Conservation (phyloP, 2,888 invertebrate species). For the Tortricodes alternella region DNA sequence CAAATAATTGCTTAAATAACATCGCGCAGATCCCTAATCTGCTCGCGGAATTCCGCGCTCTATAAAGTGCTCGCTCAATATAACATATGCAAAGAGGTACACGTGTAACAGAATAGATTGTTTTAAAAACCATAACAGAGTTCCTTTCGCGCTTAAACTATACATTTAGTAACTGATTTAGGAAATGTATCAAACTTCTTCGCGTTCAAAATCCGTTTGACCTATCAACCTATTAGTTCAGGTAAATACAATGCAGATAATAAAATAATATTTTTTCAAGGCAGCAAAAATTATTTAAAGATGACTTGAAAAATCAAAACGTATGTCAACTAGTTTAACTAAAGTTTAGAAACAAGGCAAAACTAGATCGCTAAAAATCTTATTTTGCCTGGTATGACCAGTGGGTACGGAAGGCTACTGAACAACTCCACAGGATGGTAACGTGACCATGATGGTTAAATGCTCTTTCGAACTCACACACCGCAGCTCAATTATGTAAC, state of each 20-base stretch:
- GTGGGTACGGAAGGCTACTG: neutral
- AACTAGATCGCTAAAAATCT: neutral
- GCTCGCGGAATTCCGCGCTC: too few relatives aligned
- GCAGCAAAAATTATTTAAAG: neutral
- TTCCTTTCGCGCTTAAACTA: neutral
- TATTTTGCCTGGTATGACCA: neutral
- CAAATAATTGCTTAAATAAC: too few relatives aligned
- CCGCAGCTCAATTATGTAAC: too few relatives aligned
- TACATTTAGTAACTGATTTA: neutral
- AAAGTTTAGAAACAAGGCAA: neutral
- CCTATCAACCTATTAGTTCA: neutral
- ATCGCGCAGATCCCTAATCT: too few relatives aligned
- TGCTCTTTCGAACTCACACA: too few relatives aligned
- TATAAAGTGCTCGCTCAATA: too few relatives aligned
- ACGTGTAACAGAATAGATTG: neutral
- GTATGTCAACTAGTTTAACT: neutral
- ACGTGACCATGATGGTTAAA: too few relatives aligned
- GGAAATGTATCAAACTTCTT: neutral
- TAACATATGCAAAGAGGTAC: neutral
- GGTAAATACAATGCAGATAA: neutral
- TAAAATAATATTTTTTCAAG: neutral
- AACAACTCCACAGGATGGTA: too few relatives aligned
- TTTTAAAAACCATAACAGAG: neutral
- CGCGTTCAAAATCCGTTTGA: neutral
- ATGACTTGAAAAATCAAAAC: neutral